Percentiles rank a stretch among this genome's conserved stretches.
Evolutionary conservation across 2,888 invertebrate genomes (phyloP).

Genomic region (Noctua comes): DNA sequence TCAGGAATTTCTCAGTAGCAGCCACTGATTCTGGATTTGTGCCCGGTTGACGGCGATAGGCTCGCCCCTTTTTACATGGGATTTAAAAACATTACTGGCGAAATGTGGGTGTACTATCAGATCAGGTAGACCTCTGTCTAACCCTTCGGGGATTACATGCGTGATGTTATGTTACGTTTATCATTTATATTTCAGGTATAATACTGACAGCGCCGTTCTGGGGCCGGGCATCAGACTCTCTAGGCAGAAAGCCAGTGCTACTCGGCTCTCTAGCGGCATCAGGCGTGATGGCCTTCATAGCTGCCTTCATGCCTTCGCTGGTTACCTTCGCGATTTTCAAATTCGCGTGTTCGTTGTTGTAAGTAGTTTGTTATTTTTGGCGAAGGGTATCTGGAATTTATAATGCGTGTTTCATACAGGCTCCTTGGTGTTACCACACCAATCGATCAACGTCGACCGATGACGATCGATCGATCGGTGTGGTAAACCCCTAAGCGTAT

Average conservation of each 20-base stretch:
- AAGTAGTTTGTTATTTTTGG: slow-evolving; percentile 67
- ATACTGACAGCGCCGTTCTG: slow-evolving; percentile 85
- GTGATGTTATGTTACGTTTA: not conserved
- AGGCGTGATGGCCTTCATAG: slow-evolving; percentile 76
- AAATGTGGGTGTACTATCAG: not conserved
- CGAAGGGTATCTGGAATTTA: not conserved
- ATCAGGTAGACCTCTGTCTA: not conserved
- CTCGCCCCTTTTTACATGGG: not conserved
- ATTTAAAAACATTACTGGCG: not conserved
- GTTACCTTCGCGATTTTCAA: slow-evolving; percentile 80
- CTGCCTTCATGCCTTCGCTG: slow-evolving; percentile 82
- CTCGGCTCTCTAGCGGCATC: slow-evolving; percentile 75
- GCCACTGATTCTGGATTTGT: not conserved
- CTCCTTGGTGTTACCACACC: no score
- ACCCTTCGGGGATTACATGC: not conserved
- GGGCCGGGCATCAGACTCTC: slow-evolving; percentile 83
- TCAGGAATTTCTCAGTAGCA: not conserved
- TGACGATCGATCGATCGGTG: no score
- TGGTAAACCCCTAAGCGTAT: no score
- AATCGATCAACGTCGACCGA: no score
- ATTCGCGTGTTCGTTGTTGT: slow-evolving; percentile 83
- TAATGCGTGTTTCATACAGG: not conserved
- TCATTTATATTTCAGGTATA: slow-evolving; percentile 74
- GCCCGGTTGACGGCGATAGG: not conserved
- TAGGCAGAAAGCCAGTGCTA: slow-evolving; percentile 83